phyloP scores from a whole-genome alignment of 2,797 vertebrate genomes.

The Phataginus tetradactyla region DNA sequence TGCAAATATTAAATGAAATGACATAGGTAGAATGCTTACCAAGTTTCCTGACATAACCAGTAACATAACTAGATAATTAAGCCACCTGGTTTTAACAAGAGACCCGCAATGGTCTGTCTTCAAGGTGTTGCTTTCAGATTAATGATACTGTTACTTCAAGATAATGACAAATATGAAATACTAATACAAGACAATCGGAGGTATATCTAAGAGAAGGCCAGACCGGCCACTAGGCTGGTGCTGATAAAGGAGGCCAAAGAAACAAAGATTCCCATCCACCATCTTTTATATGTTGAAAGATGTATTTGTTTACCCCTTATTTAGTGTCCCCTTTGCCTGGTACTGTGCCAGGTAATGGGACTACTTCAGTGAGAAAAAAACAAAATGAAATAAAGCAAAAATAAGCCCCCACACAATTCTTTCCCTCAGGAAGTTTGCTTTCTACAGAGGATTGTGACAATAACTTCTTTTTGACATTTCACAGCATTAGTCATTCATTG shows the following conservation, averaged over 20 bases:
- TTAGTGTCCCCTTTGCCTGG: not conserved
- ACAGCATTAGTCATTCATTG: not conserved
- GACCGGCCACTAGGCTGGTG: not conserved
- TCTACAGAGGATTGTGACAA: not conserved
- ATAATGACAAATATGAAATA: not conserved
- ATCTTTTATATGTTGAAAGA: not conserved
- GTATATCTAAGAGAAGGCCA: not conserved
- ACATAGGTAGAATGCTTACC: not conserved
- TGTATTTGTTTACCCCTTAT: not conserved
- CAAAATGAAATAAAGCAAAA: not conserved
- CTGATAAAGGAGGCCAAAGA: not conserved
- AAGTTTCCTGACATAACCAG: not conserved
- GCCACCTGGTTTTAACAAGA: not conserved
- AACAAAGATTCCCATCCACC: not conserved
- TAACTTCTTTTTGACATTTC: not conserved
- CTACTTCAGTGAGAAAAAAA: not conserved
- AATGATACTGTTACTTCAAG: not conserved
- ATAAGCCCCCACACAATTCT: not conserved
- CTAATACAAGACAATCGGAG: not conserved
- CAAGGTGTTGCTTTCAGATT: not conserved
- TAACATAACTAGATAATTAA: not conserved
- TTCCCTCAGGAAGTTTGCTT: not conserved
- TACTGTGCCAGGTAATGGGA: not conserved
- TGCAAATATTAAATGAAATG: not conserved
- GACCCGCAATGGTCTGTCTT: not conserved